These are phyloP conservation scores for Notothenia rossii DNA, from an alignment of 2,113 vertebrate genomes.

Conservation along the genomic window DNA sequence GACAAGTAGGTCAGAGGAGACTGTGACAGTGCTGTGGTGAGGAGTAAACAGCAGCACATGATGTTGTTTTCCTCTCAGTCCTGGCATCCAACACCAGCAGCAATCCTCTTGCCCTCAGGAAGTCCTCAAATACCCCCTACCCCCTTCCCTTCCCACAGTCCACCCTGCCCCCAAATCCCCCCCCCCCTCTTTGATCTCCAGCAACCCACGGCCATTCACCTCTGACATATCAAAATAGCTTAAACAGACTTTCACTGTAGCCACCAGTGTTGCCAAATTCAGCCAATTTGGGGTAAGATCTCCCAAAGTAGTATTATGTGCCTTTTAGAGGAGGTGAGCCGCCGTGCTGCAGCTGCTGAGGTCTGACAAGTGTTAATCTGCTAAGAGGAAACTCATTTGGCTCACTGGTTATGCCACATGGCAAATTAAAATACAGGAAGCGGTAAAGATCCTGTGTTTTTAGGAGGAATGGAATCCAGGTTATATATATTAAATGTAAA, in stretches of 20 bases:
- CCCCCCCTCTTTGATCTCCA: constrained; percentile 56
- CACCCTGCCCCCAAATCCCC: constrained; percentile 21
- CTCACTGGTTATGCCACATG: constrained; percentile 64
- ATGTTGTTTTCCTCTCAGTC: constrained; percentile 85
- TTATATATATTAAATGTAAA: constrained; percentile 19
- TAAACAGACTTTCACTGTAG: constrained; percentile 59
- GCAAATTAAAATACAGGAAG: constrained; percentile 59
- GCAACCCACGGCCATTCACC: constrained; percentile 74
- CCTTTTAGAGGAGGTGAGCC: constrained; percentile 62
- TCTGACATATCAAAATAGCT: constrained; percentile 78
- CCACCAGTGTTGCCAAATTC: constrained; percentile 44
- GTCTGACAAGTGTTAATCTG: constrained; percentile 78
- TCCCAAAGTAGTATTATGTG: constrained; percentile 61
- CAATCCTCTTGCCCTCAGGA: constrained; percentile 71
- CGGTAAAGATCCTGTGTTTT: constrained; percentile 14
- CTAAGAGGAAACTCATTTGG: constrained; percentile 72
- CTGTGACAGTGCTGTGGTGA: constrained; percentile 83
- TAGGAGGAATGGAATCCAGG: constrained; percentile 23
- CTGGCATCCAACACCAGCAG: constrained; percentile 82
- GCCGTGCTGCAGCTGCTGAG: constrained; percentile 67
- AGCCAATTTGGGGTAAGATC: constrained; percentile 43
- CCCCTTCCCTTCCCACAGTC: constrained; percentile 50
- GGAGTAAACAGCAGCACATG: constrained; percentile 87
- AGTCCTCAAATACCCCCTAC: constrained; percentile 65
- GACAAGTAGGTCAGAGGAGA: constrained; percentile 86